Evolutionary conservation across 2,888 invertebrate species (phyloP).

Genomic region (Oscheius sp.): DNA sequence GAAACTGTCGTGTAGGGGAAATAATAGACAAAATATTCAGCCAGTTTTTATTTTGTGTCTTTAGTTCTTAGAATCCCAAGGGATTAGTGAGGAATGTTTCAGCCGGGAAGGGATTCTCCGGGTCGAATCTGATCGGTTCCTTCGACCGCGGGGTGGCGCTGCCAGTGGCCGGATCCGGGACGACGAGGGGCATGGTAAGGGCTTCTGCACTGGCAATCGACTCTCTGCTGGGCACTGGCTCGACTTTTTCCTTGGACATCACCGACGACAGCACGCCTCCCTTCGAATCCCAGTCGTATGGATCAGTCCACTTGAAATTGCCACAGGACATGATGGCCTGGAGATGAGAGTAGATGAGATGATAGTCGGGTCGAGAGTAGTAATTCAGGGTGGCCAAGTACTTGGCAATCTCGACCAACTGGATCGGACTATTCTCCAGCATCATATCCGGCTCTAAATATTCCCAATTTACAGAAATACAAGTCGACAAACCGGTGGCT

Average conservation of each 20-base stretch:
- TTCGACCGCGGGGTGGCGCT: conserved; percentile 5
- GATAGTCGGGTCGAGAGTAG: conserved; percentile 58
- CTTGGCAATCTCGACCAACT: conserved; percentile 54
- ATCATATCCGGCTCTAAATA: conserved; percentile 54
- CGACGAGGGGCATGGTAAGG: conserved; percentile 4
- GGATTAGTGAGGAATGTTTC: conserved; percentile 30
- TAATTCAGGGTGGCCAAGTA: conserved; percentile 54
- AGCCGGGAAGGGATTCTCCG: conserved; percentile 34
- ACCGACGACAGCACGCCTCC: background rate
- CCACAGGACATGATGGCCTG: conserved; percentile 52
- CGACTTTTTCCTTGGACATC: background rate
- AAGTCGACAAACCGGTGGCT: no score
- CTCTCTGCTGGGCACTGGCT: conserved; percentile 7
- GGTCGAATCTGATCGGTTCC: background rate
- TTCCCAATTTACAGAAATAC: no score
- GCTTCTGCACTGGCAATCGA: background rate
- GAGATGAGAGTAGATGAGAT: conserved; percentile 45
- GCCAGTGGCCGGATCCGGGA: conserved; percentile 20
- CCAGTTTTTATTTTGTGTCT: background rate
- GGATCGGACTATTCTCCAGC: conserved; percentile 55
- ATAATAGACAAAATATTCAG: no score
- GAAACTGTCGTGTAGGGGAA: no score
- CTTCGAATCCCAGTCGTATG: conserved; percentile 48
- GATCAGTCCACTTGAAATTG: conserved; percentile 49
- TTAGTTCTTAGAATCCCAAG: conserved; percentile 25